phyloP scores from a whole-genome alignment of 1,140 invertebrate genomes.

The Heliconius congener region DNA sequence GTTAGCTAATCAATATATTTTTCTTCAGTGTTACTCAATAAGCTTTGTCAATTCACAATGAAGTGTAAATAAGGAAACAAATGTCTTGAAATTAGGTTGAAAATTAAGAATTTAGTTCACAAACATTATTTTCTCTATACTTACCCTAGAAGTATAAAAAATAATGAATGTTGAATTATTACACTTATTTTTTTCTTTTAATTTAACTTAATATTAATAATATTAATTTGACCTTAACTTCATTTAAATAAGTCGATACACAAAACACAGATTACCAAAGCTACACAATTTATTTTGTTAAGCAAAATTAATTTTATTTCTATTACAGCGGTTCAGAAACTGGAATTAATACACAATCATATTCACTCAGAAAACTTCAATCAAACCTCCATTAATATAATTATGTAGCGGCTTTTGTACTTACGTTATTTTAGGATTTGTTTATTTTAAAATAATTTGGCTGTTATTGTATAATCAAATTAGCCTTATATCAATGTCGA shows the following conservation, averaged over 20 bases:
- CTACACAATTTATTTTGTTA: background rate
- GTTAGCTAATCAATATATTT: no score
- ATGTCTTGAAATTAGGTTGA: no score
- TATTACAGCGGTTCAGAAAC: background rate
- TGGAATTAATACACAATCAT: background rate
- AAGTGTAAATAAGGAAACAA: no score
- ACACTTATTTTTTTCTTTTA: no score
- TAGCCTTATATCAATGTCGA: background rate
- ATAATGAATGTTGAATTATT: no score
- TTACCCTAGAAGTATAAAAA: no score
- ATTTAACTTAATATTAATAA: background rate
- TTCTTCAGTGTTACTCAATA: no score
- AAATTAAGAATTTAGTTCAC: no score
- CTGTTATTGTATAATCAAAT: conserved; percentile 17
- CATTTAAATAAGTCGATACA: background rate
- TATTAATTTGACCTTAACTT: background rate
- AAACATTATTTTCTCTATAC: no score
- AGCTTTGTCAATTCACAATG: no score
- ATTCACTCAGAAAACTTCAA: conserved; percentile 37
- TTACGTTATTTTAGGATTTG: conserved; percentile 38
- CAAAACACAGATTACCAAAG: background rate
- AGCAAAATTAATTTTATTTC: conserved; percentile 18
- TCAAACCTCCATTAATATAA: conserved; percentile 36
- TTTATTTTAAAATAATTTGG: conserved; percentile 23
- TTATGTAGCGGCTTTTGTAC: conserved; percentile 32